Evolutionary conservation across 2,888 invertebrate genomes (phyloP), one percentile per base, ranked within the genome.

Genomic region (Mechanitis mazaeus): DNA sequence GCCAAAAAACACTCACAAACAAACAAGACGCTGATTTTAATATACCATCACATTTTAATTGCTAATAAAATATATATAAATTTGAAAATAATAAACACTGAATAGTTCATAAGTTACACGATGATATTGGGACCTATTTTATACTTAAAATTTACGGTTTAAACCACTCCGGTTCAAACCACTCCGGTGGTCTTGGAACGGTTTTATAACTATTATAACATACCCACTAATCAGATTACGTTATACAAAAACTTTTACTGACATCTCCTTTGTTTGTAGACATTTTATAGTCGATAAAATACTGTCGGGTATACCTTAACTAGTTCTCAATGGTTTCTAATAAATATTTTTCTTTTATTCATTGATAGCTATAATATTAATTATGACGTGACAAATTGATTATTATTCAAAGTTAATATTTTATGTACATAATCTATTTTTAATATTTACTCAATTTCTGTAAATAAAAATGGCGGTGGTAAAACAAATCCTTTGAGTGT

Each of bases 171-270:
- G 67, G 68, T 68, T n/a, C n/a, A 56, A 57, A 33, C 33, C 54
- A 42, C 65, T 60, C 42, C 65, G 67, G 68, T 68, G 68, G 68
- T 67, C 68, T 53, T 47, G 33, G 54, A 50, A 50, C 50, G 12
- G 47, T 45, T 45, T 53, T 42, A 62, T 60, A 63, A 56, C 61
- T 67, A 64, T 68, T 62, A 60, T 61, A 62, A 60, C 35, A 56
- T 46, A 65, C 61, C 59, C 61, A 66, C 64, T 68, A 69, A 71
- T 68, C 70, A 57, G 68, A 70, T 71, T 71, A 68, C 57, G 54
- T 59, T 61, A 59, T 57, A 57, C 54, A 57, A 61, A 64, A 65
- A 60, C 50, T 60, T 66, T 59, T 63, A 64, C 60, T 60, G 60
- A 68, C 58, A 53, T 58, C 55, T 62, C 63, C 56, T 64, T 65